These are phyloP conservation scores for Pygmarrhopalites habei DNA, from an alignment of 1,140 invertebrate genomes.

Conservation along the genomic window DNA sequence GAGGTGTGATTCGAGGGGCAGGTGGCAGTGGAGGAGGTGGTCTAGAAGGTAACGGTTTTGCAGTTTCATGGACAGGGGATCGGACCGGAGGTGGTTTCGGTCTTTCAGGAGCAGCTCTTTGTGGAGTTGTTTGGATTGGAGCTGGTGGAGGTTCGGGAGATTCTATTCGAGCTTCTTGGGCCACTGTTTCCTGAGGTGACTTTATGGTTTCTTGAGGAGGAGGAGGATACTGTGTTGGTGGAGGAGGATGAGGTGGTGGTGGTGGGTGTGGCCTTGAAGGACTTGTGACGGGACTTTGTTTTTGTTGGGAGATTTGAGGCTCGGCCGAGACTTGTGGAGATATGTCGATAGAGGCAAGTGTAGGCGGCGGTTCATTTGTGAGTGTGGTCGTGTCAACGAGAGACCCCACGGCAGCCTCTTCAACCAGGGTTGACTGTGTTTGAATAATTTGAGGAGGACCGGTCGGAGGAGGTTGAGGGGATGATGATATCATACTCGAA, in stretches of 20 bases:
- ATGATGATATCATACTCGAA: not conserved
- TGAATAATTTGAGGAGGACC: conserved; percentile 4
- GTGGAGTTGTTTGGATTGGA: not conserved
- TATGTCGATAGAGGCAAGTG: not conserved
- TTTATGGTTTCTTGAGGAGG: not conserved
- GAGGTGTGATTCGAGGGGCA: conserved; percentile 40
- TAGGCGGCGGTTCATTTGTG: not conserved
- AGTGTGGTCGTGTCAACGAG: not conserved
- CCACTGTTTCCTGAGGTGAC: not conserved
- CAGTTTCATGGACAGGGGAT: conserved; percentile 44
- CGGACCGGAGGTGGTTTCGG: conserved; percentile 31
- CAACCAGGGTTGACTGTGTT: not conserved
- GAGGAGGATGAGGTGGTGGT: not conserved
- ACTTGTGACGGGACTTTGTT: not conserved
- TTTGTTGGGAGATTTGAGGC: not conserved
- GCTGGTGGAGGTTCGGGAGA: not conserved
- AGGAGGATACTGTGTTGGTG: not conserved
- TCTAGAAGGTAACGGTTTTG: conserved; percentile 45
- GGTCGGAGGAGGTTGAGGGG: not conserved
- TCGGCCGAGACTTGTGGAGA: not conserved
- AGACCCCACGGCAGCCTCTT: not conserved
- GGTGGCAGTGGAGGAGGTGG: conserved; percentile 44
- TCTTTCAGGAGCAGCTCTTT: conserved; percentile 2
- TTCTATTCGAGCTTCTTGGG: not conserved
- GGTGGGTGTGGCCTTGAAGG: not conserved